Evolutionary conservation across 1,140 invertebrate species (phyloP).

Genomic region (Drosophila obscura): DNA sequence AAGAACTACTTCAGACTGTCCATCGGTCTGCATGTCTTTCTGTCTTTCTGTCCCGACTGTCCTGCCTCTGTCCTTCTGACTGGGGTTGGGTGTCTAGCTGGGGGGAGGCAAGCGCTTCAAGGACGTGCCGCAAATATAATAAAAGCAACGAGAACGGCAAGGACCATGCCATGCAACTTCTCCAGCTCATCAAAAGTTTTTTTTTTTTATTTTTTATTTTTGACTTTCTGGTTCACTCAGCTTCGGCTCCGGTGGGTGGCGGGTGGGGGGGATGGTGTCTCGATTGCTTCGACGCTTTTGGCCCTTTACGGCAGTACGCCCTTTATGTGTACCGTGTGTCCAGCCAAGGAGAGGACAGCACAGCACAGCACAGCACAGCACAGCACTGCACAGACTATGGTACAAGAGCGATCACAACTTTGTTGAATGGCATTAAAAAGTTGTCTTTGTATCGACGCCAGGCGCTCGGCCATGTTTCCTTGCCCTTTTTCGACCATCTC

Average conservation of each 20-base stretch:
- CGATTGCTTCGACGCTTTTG: constrained; percentile 37
- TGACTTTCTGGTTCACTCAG: constrained; percentile 15
- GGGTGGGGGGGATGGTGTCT: background rate
- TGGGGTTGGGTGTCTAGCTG: too few relatives aligned
- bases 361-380: background rate
- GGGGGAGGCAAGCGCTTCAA: background rate
- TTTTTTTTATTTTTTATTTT: constrained; percentile 1
- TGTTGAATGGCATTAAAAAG: constrained; percentile 72
- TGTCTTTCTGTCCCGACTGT: background rate
- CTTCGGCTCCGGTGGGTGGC: too few relatives aligned
- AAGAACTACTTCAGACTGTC: too few relatives aligned
- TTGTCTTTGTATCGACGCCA: constrained; percentile 62
- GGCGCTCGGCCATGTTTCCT: constrained; percentile 33
- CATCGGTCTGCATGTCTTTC: too few relatives aligned
- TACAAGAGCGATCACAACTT: constrained; percentile 49
- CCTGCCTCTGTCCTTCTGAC: too few relatives aligned
- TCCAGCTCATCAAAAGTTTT: constrained; percentile 54
- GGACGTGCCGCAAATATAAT: constrained; percentile 2
- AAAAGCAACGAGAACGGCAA: background rate
- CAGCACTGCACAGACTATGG: background rate
- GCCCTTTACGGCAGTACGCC: constrained; percentile 60
- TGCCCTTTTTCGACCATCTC: background rate
- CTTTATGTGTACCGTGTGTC: constrained; percentile 57
- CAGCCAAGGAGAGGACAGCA: constrained; percentile 38
- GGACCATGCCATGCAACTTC: constrained; percentile 19